Conservation (phyloP, 2,113 vertebrate genomes). For the Tringa solitaria region DNA sequence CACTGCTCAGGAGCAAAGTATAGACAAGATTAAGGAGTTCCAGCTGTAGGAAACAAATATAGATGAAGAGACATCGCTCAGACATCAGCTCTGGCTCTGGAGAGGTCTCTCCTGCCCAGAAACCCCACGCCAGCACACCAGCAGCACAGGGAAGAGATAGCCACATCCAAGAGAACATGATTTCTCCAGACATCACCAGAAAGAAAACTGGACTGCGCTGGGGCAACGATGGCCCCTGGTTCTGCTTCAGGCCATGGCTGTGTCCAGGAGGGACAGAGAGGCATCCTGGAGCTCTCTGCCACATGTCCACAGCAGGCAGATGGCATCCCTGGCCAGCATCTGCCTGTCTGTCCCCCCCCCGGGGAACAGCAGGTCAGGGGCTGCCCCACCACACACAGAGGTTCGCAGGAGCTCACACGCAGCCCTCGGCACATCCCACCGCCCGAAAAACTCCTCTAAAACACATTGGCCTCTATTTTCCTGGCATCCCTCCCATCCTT, state of each 20-base stretch:
- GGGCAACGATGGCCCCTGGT: neutral
- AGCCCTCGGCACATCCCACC: neutral
- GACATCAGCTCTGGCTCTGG: neutral
- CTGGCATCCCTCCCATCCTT: rapidly evolving
- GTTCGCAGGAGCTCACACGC: neutral
- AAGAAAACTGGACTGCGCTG: neutral
- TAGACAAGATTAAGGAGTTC: neutral
- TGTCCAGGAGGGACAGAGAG: neutral
- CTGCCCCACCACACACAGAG: neutral
- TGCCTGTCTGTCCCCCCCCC: neutral
- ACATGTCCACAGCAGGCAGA: neutral
- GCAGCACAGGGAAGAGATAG: neutral
- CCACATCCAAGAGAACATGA: rapidly evolving
- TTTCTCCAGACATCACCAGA: neutral
- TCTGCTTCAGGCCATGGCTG: neutral
- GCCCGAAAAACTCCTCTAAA: neutral
- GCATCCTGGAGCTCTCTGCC: neutral
- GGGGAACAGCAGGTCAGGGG: neutral
- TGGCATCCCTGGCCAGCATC: neutral
- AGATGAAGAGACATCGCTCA: neutral
- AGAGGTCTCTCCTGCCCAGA: neutral
- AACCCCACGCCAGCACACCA: neutral
- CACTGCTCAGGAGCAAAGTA: neutral
- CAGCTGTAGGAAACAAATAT: neutral
- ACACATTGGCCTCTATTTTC: rapidly evolving